Base-by-base conservation (phyloP, 1,140 invertebrate genomes). In the Polypedilum vanderplanki region DNA sequence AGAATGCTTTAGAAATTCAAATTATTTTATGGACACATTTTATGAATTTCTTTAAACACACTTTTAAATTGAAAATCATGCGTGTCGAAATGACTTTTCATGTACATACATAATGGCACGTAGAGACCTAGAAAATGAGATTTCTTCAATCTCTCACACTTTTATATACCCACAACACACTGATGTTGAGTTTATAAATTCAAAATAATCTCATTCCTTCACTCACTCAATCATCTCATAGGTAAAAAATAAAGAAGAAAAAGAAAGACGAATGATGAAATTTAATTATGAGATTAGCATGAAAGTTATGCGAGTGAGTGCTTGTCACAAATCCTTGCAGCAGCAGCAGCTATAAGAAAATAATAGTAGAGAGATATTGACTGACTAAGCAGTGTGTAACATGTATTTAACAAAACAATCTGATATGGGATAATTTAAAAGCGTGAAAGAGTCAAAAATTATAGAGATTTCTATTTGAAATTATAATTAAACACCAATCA, bases 31-130 rank as follows among this genome's bases (percentile, higher is more conserved):
- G 46, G 46, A 57, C 46, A 57, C 46, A 57, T 57, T 57, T 57
- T 57, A 57, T 57, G 46, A 57, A 57, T 57, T 57, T 57, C n/a
- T 57, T 57, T 57, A 57, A 57, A 57, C 46, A 57, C 46, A 57
- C 46, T 57, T 57, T 57, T 22, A 70, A 70, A 70, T 70, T 70
- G 65, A 70, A 70, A 70, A 70, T 70, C 65, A 70, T 70, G 65
- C 65, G 65, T 70, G 65, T 70, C 65, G 46, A 70, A 70, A 70
- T 70, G 18, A 70, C 65, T 70, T 70, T 70, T 70, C 65, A 70
- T 70, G 65, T 70, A 22, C 65, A 70, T 22, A 70, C 65, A 70
- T 70, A 20, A 70, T 20, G 65, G 65, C 65, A 70, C 65, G 65
- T 70, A 18, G 20, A 18, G 65, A 18, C 65, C 65, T 22, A 70